A percentile compares a stretch with the other conserved stretches of the same genome.
Evolutionary conservation across 1,140 invertebrate species (phyloP).

Genomic region (Rhyzopertha dominica): DNA sequence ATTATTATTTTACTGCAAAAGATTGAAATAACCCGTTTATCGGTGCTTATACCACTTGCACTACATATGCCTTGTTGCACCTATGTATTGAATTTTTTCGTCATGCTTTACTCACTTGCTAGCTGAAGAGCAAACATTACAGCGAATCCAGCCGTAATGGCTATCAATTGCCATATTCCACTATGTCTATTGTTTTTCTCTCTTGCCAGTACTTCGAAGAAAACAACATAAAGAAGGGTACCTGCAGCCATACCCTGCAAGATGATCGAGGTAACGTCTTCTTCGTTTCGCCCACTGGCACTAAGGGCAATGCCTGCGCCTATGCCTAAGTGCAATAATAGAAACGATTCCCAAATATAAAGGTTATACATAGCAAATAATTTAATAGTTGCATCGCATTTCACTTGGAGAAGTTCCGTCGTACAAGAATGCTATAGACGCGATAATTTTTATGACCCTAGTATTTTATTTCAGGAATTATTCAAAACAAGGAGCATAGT

Average conservation of each 20-base stretch:
- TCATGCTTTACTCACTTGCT: conserved; percentile 73
- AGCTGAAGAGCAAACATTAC: conserved; percentile 73
- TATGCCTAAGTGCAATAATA: conserved; percentile 47
- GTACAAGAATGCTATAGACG: no score
- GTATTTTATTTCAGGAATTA: no score
- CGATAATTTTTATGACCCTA: no score
- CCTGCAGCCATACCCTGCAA: conserved; percentile 82
- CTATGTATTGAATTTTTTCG: no score
- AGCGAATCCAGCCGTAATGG: conserved; percentile 68
- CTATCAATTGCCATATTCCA: conserved; percentile 64
- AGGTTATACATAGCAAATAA: neutral
- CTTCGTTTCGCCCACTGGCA: conserved; percentile 53
- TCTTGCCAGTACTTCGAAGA: conserved; percentile 82
- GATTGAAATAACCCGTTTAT: no score
- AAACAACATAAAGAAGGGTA: conserved; percentile 83
- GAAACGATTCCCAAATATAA: conserved; percentile 8
- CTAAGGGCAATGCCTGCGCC: conserved; percentile 63
- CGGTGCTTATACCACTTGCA: no score
- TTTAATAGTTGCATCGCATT: no score
- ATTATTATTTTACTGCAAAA: no score
- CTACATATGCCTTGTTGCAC: no score
- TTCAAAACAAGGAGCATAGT: no score
- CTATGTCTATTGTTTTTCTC: conserved; percentile 62
- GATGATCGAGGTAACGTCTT: conserved; percentile 58
- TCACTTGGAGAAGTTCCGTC: no score